Conservation (phyloP, 37 sponge, comb jelly and placozoan species). For the Beroe ovata region DNA sequence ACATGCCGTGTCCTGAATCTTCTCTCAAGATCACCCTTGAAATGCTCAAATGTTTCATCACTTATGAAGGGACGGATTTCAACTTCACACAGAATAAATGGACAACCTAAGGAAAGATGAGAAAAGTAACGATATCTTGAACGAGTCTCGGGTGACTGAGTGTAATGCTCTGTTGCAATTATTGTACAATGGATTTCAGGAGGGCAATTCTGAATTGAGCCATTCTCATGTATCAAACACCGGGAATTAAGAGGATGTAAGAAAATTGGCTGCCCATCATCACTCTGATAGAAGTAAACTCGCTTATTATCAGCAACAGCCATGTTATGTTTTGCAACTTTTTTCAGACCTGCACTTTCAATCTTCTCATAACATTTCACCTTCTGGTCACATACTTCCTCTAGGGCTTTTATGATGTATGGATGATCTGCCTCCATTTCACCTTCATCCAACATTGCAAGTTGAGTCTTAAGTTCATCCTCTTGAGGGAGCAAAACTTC, state of each 20-base stretch:
- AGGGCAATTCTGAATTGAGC: slow-evolving; percentile 72
- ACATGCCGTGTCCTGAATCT: slow-evolving; percentile 18
- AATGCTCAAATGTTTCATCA: slow-evolving; percentile 36
- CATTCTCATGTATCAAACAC: slow-evolving; percentile 77
- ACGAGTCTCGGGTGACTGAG: slow-evolving; percentile 77
- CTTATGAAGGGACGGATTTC: slow-evolving; percentile 71
- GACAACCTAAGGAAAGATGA: slow-evolving; percentile 84
- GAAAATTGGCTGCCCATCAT: slow-evolving; percentile 91
- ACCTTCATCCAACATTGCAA: slow-evolving; percentile 27
- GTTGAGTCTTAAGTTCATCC: slow-evolving; percentile 16
- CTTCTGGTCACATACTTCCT: slow-evolving; percentile 1
- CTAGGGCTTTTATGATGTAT: not conserved
- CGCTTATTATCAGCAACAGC: not conserved
- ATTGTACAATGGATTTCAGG: slow-evolving; percentile 74
- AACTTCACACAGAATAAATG: slow-evolving; percentile 82
- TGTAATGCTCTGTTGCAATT: slow-evolving; percentile 77
- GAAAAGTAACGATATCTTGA: slow-evolving; percentile 76
- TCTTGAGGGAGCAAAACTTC: slow-evolving; percentile 40
- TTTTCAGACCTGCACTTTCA: not conserved
- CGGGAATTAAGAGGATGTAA: slow-evolving; percentile 81
- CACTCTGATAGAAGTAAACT: slow-evolving; percentile 70
- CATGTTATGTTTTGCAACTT: not conserved
- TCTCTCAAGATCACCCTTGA: not conserved
- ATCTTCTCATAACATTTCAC: slow-evolving; percentile 9
- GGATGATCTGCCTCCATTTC: slow-evolving; percentile 3